Evolutionary conservation across 2,797 vertebrate species (phyloP).

Genomic region (Leptoclinus maculatus): DNA sequence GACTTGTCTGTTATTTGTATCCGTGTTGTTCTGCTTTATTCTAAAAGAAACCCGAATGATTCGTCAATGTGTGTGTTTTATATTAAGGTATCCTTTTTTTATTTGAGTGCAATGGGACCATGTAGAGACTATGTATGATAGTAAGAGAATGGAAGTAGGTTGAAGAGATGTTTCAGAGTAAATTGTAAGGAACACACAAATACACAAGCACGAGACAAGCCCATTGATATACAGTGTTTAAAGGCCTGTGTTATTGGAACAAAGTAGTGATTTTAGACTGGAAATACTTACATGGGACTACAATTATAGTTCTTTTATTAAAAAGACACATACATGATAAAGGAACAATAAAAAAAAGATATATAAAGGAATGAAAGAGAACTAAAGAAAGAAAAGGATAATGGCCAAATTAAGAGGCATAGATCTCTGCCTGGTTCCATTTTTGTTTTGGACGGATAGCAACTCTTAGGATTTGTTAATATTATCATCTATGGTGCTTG

Average conservation of each 20-base stretch:
- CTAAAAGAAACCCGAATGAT: constrained; percentile 80
- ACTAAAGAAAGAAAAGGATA: constrained; percentile 31
- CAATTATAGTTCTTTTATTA: constrained; percentile 1
- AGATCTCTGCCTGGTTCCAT: constrained; percentile 84
- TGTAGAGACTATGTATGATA: constrained; percentile 57
- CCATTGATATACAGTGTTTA: constrained; percentile 13
- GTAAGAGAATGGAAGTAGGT: constrained; percentile 8
- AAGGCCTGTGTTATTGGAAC: constrained; percentile 29
- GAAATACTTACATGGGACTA: neutral
- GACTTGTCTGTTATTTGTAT: constrained; percentile 70
- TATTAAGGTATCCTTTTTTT: constrained; percentile 75
- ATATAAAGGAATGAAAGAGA: constrained; percentile 25
- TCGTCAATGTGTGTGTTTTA: constrained; percentile 87
- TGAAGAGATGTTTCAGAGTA: constrained; percentile 42
- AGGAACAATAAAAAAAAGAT: constrained; percentile 26
- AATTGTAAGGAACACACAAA: constrained; percentile 20
- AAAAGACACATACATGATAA: constrained; percentile 19
- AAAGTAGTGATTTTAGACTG: constrained; percentile 36
- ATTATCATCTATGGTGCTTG: constrained; percentile 84
- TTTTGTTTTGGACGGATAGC: constrained; percentile 64
- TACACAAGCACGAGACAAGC: neutral
- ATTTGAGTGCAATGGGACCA: constrained; percentile 73
- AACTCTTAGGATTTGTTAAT: constrained; percentile 74
- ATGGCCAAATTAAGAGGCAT: constrained; percentile 46
- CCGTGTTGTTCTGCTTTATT: constrained; percentile 81